These are phyloP conservation scores for Electrophaes corylata DNA, from an alignment of 2,888 invertebrate genomes.

Conservation along the genomic window DNA sequence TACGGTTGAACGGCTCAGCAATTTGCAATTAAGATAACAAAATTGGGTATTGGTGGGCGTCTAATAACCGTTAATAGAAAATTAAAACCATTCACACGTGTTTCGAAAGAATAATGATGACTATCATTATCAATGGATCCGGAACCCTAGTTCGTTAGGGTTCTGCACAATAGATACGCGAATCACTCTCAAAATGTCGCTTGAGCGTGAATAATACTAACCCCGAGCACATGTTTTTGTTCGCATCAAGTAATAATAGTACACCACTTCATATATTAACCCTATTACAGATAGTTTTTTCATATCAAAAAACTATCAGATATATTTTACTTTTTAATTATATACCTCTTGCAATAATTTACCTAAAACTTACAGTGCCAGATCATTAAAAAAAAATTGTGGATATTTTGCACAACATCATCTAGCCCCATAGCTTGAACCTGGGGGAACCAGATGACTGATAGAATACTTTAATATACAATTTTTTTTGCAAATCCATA, in stretches of 20 bases:
- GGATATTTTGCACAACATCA: no score
- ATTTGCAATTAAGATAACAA: constrained; percentile 26
- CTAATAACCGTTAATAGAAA: constrained; percentile 38
- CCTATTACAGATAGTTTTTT: constrained; percentile 43
- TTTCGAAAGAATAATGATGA: constrained; percentile 51
- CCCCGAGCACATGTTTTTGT: constrained; percentile 77
- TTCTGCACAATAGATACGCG: constrained; percentile 61
- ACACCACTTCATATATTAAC: constrained; percentile 48
- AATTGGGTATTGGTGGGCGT: constrained; percentile 19
- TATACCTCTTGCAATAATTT: no score
- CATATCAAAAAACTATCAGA: no score
- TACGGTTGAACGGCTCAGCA: not conserved
- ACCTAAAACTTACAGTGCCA: no score
- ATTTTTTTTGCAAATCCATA: no score
- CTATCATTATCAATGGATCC: constrained; percentile 62
- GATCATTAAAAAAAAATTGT: no score
- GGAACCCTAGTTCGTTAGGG: constrained; percentile 44
- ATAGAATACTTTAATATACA: no score
- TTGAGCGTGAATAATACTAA: constrained; percentile 74
- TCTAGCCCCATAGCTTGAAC: no score
- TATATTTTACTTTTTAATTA: no score
- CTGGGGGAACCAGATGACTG: no score
- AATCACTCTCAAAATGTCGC: constrained; percentile 80
- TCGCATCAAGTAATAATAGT: constrained; percentile 75
- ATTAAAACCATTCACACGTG: constrained; percentile 63